Percentiles rank a stretch among this genome's conserved stretches.
These are phyloP conservation scores for Sinosuthora webbiana DNA, from an alignment of 2,113 vertebrate species.

Conservation along the genomic window DNA sequence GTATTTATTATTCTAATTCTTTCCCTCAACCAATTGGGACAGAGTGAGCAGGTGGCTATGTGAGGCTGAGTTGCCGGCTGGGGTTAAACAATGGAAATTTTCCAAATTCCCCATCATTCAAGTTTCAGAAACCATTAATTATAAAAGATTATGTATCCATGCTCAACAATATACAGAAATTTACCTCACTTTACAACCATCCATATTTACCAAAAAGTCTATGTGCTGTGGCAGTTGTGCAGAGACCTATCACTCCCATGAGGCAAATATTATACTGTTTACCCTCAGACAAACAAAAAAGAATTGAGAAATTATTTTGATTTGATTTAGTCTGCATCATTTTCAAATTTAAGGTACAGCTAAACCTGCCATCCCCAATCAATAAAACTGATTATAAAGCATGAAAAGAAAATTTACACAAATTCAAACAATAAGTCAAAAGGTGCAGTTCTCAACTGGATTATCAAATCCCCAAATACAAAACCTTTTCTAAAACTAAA, in stretches of 20 bases:
- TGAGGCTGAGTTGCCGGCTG: not conserved
- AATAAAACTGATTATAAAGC: not conserved
- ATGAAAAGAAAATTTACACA: not conserved
- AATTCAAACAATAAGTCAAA: not conserved
- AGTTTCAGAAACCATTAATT: not conserved
- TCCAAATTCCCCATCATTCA: not conserved
- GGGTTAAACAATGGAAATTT: not conserved
- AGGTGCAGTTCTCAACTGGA: not conserved
- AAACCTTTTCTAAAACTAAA: not conserved
- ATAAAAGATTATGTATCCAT: not conserved
- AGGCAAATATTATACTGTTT: not conserved
- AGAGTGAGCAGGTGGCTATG: not conserved
- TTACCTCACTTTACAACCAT: not conserved
- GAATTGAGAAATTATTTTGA: not conserved
- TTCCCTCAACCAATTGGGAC: not conserved
- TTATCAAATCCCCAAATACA: not conserved
- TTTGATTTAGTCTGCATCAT: not conserved
- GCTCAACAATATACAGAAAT: not conserved
- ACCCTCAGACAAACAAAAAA: not conserved
- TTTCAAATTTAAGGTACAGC: not conserved
- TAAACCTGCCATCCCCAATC: not conserved
- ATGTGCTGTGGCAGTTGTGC: not conserved
- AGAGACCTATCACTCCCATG: not conserved
- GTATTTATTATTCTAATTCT: not conserved
- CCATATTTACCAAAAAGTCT: not conserved